A percentile compares a stretch with the other conserved stretches of the same genome.
Evolutionary conservation across 1,140 invertebrate genomes (phyloP).

Genomic region (Papilio polyxenes): DNA sequence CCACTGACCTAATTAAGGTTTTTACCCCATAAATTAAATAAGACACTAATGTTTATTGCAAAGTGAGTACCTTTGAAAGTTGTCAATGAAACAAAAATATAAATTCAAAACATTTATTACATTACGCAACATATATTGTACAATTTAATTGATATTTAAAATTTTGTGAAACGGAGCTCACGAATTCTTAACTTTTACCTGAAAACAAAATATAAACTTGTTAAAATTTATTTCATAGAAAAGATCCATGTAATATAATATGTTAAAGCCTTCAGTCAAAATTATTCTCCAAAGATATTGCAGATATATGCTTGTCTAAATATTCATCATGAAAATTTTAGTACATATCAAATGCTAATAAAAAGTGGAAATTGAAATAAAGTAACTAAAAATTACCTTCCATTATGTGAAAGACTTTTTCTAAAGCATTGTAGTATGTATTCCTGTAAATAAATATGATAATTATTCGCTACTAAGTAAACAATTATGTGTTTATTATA

Average conservation of each 20-base stretch:
- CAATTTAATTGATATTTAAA: background rate
- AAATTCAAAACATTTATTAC: background rate
- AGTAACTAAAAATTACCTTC: background rate
- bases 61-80: background rate
- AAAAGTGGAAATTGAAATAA: background rate
- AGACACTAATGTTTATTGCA: background rate
- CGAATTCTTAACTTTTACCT: background rate
- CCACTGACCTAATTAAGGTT: background rate
- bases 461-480: background rate
- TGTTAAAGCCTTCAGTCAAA: constrained; percentile 40
- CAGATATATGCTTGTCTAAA: constrained; percentile 75
- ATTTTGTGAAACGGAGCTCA: too few species aligned
- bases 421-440: background rate
- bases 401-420: background rate
- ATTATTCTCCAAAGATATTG: constrained; percentile 54
- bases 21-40: constrained; percentile 3
- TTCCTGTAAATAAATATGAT: background rate
- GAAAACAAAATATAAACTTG: background rate
- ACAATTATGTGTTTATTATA: background rate
- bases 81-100: background rate
- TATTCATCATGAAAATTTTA: constrained; percentile 57
- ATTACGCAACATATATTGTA: too few species aligned
- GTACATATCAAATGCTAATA: background rate
- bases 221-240: background rate
- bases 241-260: background rate